Conservation (phyloP, 1,140 invertebrate species). For the Agrilus planipennis region DNA sequence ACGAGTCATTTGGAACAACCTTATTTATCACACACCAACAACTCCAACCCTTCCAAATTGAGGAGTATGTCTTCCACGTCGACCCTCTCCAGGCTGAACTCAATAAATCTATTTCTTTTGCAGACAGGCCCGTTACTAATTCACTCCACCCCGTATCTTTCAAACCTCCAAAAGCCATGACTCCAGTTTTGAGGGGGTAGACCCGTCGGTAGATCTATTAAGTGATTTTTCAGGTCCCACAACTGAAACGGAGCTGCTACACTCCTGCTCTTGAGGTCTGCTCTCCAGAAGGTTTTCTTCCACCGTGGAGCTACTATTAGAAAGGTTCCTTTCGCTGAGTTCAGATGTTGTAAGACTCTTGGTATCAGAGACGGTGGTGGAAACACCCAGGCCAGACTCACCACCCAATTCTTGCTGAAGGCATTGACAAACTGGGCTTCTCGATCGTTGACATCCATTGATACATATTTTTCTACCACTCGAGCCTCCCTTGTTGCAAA, state of each 20-base stretch:
- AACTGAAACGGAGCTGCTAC: slow-evolving; percentile 19
- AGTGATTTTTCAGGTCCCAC: slow-evolving; percentile 12
- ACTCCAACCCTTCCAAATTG: too few relatives aligned
- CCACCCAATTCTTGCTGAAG: slow-evolving; percentile 16
- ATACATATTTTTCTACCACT: slow-evolving; percentile 9
- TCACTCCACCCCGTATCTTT: slow-evolving; percentile 8
- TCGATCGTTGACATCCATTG: slow-evolving; percentile 6
- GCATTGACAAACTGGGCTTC: slow-evolving; percentile 14
- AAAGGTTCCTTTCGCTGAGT: slow-evolving; percentile 12
- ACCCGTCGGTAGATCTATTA: slow-evolving; percentile 4
- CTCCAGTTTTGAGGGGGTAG: not conserved
- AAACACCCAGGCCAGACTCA: slow-evolving; percentile 14
- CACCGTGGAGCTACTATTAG: slow-evolving; percentile 26
- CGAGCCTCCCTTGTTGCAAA: slow-evolving; percentile 4
- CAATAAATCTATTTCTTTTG: too few relatives aligned
- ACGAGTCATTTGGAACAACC: too few relatives aligned
- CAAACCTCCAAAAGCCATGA: slow-evolving; percentile 8
- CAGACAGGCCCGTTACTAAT: too few relatives aligned
- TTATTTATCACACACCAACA: too few relatives aligned
- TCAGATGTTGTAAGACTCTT: slow-evolving; percentile 18
- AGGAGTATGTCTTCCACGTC: too few relatives aligned
- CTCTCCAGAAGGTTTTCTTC: slow-evolving; percentile 28
- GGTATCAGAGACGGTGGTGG: slow-evolving; percentile 20
- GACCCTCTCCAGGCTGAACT: too few relatives aligned
- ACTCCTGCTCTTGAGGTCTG: slow-evolving; percentile 23